A percentile compares a stretch with the other conserved stretches of the same genome.
Evolutionary conservation across 2,797 vertebrate genomes (phyloP).

Genomic region (Taeniopygia guttata): DNA sequence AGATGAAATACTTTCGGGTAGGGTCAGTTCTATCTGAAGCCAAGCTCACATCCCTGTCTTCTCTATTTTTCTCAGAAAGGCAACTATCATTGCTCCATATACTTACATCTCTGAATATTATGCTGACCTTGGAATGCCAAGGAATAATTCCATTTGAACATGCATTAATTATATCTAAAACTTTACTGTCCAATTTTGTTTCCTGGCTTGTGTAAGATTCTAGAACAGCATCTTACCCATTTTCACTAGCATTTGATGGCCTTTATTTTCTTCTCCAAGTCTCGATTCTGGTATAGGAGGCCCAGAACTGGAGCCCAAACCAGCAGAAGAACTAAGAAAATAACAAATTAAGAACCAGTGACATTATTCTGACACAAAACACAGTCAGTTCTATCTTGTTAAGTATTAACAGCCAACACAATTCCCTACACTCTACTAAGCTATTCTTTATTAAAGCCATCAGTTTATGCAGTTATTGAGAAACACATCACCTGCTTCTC

Average conservation of each 20-base stretch:
- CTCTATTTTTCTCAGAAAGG: not conserved
- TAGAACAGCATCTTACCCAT: slow-evolving; percentile 84
- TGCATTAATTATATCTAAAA: not conserved
- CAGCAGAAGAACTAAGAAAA: slow-evolving; percentile 75
- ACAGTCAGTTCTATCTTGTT: not conserved
- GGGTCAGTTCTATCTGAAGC: not conserved
- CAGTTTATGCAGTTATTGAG: not conserved
- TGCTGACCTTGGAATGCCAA: not conserved
- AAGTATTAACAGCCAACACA: not conserved
- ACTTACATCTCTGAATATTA: not conserved
- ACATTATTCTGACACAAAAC: not conserved
- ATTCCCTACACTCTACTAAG: not conserved
- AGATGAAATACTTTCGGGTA: accelerated
- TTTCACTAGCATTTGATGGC: slow-evolving; percentile 97
- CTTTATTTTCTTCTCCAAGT: slow-evolving; percentile 96
- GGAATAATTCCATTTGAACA: not conserved
- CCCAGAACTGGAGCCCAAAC: slow-evolving; percentile 80
- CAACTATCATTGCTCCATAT: not conserved
- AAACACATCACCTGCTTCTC: not conserved
- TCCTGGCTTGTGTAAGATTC: not conserved
- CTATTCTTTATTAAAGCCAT: not conserved
- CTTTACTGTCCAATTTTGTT: not conserved
- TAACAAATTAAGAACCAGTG: not conserved
- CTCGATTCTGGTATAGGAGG: slow-evolving; percentile 78
- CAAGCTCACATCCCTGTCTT: not conserved